Evolutionary conservation across 2,888 invertebrate species (phyloP), one percentile per base, ranked within the genome.

Genomic region (Parelbella ahira): DNA sequence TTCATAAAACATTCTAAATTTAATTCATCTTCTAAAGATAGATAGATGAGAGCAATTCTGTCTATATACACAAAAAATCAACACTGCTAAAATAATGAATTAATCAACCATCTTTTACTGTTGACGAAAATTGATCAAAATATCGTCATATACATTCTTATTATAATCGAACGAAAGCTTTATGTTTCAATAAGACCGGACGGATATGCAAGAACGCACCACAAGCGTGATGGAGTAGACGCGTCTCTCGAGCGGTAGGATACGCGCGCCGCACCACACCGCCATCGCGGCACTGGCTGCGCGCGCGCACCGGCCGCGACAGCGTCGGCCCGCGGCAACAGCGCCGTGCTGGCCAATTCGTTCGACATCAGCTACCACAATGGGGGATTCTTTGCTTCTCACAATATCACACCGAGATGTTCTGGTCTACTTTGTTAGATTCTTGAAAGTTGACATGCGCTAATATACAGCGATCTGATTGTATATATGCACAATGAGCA

Each of bases 261-360:
- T 74, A 65, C 86, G 86, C 68, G 86, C 87, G 64, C 87, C 87
- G 74, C 86, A 87, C 86, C 86, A 87, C 64, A 87, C 87, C 66
- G 87, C 82, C 87, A 86, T 86, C 53, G 77, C 81, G 74, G 81
- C 68, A 84, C 82, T 82, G 55, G 67, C 63, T 62, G 60, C 37
- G 43, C 44, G 27, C 12, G 53, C 49, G 63, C 67, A 66, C 55
- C 64, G 58, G 60, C 60, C 60, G 68, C 66, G 42, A 53, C 54
- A 15, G 15, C 15, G 15, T 15, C 15, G 4, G 15, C 4, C 2
- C 15, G 15, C 15, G 2, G 19, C 19, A 8, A 30, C 19, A 30
- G 10, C 9, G 19, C 57, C 57, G 57, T 56, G 43, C 18, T 36
- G 28, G 18, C 6, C 15, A 23, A 15, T 37, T 39, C 36, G 51